Evolutionary conservation across 1,140 invertebrate species (phyloP), one percentile per base, ranked within the genome.

Genomic region (Acromyrmex heyeri): DNA sequence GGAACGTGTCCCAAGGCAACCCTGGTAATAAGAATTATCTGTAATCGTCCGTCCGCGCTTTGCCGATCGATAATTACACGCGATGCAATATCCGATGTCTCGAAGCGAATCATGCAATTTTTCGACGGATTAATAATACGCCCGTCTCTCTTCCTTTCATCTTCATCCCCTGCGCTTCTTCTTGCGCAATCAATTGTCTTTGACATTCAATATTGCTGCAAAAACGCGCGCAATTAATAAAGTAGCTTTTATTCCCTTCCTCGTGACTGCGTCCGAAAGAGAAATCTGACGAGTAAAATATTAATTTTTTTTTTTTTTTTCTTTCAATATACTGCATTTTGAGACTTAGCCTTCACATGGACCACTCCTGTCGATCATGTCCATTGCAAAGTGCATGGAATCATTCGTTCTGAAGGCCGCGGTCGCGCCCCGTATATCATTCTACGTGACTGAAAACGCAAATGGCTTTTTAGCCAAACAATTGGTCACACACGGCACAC

Each of bases 391-490:
- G 67, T 85, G 30, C 30, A 30, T 30, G 85, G 73, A 48, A 75
- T 44, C 81, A n/a, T 24, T 16, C n/a, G 75, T 50, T 27, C 7
- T 81, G 87, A 88, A 89, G 87, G 87, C 48, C 87, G 69, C 16
- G n/a, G 53, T 57, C 44, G 38, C 57, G 77, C 18, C n/a, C 57
- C 38, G 30, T 44, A 21, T 16, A 59, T 67, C 50, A 44, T 24
- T 53, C 59, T 82, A 86, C 87, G 87, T 86, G 88, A 89, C 75
- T 69, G 16, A 76, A 62, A 88, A 89, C 12, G 59, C 27, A 76
- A 69, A 88, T 8, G 38, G n/a, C 67, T 18, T 61, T 82, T 82
- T 61, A 34, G 59, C 78, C 67, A 24, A 38, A 59, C 53, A 27
- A 82, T 82, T 21, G 78, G 21, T 38, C 67, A 53, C 67, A 18